A percentile compares a stretch with the other conserved stretches of the same genome.
phyloP scores from a whole-genome alignment of 2,797 vertebrate species.

The Tokudaia tokunoshimensis region DNA sequence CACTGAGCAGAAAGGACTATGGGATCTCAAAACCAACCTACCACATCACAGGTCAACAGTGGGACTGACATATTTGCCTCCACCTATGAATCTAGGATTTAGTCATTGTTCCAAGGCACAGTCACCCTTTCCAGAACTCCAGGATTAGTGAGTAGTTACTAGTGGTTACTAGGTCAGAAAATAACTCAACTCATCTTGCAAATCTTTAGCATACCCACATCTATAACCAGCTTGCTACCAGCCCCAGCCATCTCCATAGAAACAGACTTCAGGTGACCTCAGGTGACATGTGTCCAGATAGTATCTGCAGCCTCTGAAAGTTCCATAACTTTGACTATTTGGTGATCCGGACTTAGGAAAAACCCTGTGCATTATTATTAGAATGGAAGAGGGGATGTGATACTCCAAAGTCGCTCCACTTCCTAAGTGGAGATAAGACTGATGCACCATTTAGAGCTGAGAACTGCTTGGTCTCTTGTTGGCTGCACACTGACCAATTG shows the following conservation, averaged over 20 bases:
- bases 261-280: neutral
- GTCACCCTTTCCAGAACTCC: neutral
- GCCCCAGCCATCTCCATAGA: neutral
- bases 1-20: neutral
- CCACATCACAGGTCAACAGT: fast-evolving
- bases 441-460: neutral
- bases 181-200: neutral
- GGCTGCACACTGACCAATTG: neutral
- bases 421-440: neutral
- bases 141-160: constrained; percentile 1
- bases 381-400: neutral
- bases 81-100: neutral
- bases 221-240: neutral
- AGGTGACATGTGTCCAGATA: neutral
- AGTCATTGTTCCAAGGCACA: neutral
- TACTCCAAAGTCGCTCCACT: neutral
- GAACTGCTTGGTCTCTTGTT: neutral
- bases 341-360: neutral
- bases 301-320: too few relatives aligned
- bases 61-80: too few relatives aligned
- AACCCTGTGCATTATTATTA: too few relatives aligned
- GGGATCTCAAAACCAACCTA: neutral
- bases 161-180: constrained; percentile 29
- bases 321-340: fast-evolving
- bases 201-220: too few relatives aligned